These are phyloP conservation scores for Bombylius major DNA, from an alignment of 2,888 invertebrate genomes.

Conservation along the genomic window DNA sequence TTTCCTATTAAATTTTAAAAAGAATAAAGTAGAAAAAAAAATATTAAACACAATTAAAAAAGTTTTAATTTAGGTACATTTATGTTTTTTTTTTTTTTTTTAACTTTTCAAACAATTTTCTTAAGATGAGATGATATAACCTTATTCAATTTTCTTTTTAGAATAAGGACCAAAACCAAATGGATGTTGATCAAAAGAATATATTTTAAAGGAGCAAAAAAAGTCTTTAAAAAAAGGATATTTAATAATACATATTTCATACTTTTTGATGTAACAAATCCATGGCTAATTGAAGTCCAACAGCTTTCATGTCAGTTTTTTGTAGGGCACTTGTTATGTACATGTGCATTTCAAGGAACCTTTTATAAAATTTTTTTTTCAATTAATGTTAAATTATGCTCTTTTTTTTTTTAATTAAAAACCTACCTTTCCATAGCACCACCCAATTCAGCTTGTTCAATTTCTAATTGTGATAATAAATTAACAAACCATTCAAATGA, in stretches of 20 bases:
- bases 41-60: background rate
- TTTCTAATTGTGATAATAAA: constrained; percentile 80
- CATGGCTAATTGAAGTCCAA: constrained; percentile 79
- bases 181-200: too few species aligned
- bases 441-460: constrained; percentile 81
- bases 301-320: constrained; percentile 87
- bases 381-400: too few species aligned
- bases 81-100: too few species aligned
- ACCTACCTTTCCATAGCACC: constrained; percentile 66
- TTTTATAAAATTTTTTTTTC: constrained; percentile 9
- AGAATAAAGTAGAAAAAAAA: constrained; percentile 24
- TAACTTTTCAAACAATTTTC: too few species aligned
- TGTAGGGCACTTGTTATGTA: constrained; percentile 90
- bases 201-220: too few species aligned
- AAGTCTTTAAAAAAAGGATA: background rate
- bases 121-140: too few species aligned
- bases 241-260: constrained; percentile 7
- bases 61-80: too few species aligned
- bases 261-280: constrained; percentile 86
- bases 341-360: constrained; percentile 85
- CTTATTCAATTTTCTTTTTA: too few species aligned
- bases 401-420: too few species aligned
- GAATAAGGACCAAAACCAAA: too few species aligned
- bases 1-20: constrained; percentile 49
- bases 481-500: constrained; percentile 97